phyloP scores from a whole-genome alignment of 2,888 invertebrate genomes.

The Acleris cristana region DNA sequence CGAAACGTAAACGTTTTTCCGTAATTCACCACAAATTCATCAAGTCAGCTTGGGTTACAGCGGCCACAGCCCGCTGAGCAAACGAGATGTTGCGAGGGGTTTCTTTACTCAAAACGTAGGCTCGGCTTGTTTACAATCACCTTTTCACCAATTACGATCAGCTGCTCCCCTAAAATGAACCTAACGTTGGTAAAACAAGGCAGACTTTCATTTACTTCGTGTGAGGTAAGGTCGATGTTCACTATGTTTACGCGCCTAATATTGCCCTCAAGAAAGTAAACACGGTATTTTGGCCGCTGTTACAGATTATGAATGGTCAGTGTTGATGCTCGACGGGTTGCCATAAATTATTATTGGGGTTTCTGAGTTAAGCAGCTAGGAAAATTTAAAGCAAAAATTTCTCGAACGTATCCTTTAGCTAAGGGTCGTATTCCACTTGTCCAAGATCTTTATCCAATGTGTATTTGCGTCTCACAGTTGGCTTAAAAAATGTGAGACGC shows the following conservation, averaged over 20 bases:
- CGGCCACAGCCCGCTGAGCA: slow-evolving; percentile 38
- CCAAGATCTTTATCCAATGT: too few species aligned
- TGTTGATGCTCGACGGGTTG: slow-evolving; percentile 1
- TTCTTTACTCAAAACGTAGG: slow-evolving; percentile 49
- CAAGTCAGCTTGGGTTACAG: slow-evolving; percentile 17
- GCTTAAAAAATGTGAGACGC: too few species aligned
- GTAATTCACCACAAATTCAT: slow-evolving; percentile 25
- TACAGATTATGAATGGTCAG: slow-evolving; percentile 46
- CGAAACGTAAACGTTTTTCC: not conserved
- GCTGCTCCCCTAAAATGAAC: slow-evolving; percentile 37
- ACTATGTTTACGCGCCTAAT: slow-evolving; percentile 48
- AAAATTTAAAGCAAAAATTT: not conserved
- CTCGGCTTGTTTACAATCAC: slow-evolving; percentile 44
- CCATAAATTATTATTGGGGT: slow-evolving; percentile 3
- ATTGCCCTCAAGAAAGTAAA: slow-evolving; percentile 51
- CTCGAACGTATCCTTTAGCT: too few species aligned
- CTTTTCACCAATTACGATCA: slow-evolving; percentile 42
- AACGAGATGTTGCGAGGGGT: slow-evolving; percentile 50
- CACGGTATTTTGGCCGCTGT: slow-evolving; percentile 47
- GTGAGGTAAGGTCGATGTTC: slow-evolving; percentile 41
- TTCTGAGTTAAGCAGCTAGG: not conserved
- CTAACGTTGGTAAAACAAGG: slow-evolving; percentile 32
- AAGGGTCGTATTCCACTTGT: too few species aligned
- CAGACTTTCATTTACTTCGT: slow-evolving; percentile 32
- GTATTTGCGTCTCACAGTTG: too few species aligned